These are phyloP conservation scores for Spatula versicolor DNA, from an alignment of 2,797 vertebrate genomes.

Conservation along the genomic window DNA sequence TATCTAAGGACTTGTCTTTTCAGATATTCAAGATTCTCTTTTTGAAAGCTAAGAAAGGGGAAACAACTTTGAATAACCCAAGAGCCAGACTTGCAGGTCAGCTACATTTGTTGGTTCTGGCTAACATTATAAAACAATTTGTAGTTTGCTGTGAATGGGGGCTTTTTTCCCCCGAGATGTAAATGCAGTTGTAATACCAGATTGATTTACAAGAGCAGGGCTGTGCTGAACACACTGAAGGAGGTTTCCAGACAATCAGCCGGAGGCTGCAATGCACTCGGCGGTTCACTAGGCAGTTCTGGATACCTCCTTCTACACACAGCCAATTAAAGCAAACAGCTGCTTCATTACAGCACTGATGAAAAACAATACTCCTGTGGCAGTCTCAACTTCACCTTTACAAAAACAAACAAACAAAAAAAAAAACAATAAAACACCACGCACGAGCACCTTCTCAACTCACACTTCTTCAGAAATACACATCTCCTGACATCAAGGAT, in stretches of 20 bases:
- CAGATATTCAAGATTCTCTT: neutral
- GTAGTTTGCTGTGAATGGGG: neutral
- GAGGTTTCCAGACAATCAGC: neutral
- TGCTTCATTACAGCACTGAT: slow-evolving; percentile 2
- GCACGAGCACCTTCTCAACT: neutral
- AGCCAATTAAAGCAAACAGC: neutral
- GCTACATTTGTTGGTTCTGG: neutral
- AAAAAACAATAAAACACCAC: neutral
- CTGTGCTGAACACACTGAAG: neutral
- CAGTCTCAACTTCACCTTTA: neutral
- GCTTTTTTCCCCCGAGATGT: neutral
- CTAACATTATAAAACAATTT: neutral
- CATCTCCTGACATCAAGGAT: neutral
- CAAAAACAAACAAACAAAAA: neutral
- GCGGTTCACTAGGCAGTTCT: neutral
- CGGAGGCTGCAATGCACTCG: neutral
- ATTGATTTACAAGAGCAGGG: neutral
- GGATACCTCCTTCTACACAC: neutral
- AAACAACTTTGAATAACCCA: neutral
- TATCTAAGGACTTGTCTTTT: neutral
- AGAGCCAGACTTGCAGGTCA: neutral
- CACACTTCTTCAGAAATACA: neutral
- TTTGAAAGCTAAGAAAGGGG: neutral
- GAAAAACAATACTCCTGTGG: neutral
- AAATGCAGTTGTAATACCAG: neutral